phyloP scores from a whole-genome alignment of 37 sponge, comb jelly and placozoan species.

The Cladorhizidae sp. region DNA sequence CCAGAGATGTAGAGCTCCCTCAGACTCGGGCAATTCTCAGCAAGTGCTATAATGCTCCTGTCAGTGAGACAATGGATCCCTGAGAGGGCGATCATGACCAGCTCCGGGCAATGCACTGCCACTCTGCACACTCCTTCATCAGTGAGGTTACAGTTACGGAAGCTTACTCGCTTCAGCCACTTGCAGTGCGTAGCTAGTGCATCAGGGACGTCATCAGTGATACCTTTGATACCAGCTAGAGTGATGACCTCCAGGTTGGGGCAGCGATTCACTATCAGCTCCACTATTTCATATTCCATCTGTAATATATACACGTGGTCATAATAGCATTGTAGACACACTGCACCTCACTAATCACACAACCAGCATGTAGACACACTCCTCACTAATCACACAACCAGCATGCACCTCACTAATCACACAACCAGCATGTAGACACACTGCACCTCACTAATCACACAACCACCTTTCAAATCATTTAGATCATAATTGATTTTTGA shows the following conservation, averaged over 20 bases:
- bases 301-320: too few relatives aligned
- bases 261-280: constrained; percentile 45
- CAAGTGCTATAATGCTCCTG: constrained; percentile 64
- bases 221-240: constrained; percentile 60
- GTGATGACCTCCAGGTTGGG: constrained; percentile 56
- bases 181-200: constrained; percentile 60
- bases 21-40: constrained; percentile 69
- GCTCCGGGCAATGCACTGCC: constrained; percentile 51
- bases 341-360: too few relatives aligned
- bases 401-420: too few relatives aligned
- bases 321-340: too few relatives aligned
- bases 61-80: constrained; percentile 78
- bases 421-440: too few relatives aligned
- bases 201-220: constrained; percentile 58
- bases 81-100: constrained; percentile 61
- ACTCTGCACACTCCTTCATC: constrained; percentile 69
- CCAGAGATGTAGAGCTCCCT: constrained; percentile 76
- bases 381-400: too few relatives aligned
- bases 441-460: too few relatives aligned
- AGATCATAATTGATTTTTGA: too few relatives aligned
- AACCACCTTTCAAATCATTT: too few relatives aligned
- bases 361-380: too few relatives aligned
- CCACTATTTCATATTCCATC: neutral
- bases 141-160: constrained; percentile 69
- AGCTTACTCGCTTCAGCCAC: constrained; percentile 42